phyloP scores from a whole-genome alignment of 2,797 vertebrate species.

The Propithecus deckenii region DNA sequence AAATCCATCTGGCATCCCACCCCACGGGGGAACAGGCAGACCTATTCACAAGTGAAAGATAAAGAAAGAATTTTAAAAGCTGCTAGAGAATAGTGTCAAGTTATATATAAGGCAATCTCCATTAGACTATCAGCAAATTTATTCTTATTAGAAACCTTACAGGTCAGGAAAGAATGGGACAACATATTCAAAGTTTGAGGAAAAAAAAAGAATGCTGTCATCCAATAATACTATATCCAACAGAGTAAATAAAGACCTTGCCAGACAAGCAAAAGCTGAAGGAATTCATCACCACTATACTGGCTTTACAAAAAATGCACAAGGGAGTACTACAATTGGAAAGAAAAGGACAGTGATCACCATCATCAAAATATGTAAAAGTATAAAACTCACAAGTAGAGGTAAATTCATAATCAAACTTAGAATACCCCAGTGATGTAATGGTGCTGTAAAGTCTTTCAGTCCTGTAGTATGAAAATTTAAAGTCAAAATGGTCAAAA shows the following conservation, averaged over 20 bases:
- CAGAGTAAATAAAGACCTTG: background rate
- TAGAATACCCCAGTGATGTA: too few relatives aligned
- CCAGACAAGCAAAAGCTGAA: background rate
- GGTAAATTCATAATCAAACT: too few relatives aligned
- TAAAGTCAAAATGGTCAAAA: too few relatives aligned
- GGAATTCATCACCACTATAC: background rate
- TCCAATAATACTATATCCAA: background rate
- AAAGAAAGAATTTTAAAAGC: background rate
- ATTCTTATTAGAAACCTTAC: background rate
- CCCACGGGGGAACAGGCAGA: background rate
- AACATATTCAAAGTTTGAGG: background rate
- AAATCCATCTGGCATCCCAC: background rate
- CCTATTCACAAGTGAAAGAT: background rate
- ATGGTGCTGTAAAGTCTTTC: too few relatives aligned
- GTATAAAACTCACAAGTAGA: too few relatives aligned
- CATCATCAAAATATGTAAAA: background rate
- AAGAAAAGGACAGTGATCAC: background rate
- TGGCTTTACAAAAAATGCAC: background rate
- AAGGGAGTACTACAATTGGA: background rate
- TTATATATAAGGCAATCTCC: background rate
- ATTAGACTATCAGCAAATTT: background rate
- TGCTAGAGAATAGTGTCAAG: background rate
- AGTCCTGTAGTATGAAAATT: too few relatives aligned
- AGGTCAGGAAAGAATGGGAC: background rate
- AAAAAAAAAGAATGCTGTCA: background rate